These are phyloP conservation scores for Drosophila cognata DNA, from an alignment of 2,888 invertebrate species.

Conservation along the genomic window DNA sequence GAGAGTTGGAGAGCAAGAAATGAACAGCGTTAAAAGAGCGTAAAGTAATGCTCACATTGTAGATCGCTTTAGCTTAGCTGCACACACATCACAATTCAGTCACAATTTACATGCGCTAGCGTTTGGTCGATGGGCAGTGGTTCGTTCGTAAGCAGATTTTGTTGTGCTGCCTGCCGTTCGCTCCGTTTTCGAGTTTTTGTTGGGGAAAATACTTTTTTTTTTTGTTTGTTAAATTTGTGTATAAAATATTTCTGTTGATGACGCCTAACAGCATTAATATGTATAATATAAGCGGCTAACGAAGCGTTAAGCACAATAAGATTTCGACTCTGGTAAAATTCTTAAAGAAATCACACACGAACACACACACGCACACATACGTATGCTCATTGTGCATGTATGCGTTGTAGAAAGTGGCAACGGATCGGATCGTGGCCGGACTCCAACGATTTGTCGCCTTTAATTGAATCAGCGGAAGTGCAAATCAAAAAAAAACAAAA, in stretches of 20 bases:
- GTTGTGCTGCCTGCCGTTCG: neutral
- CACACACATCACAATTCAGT: neutral
- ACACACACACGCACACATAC: neutral
- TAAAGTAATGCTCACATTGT: neutral
- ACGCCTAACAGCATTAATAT: constrained; percentile 56
- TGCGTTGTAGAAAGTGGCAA: constrained; percentile 4
- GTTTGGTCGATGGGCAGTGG: neutral
- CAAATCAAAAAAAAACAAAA: constrained; percentile 5
- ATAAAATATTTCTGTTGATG: constrained; percentile 60
- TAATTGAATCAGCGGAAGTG: constrained; percentile 29
- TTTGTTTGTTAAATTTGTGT: constrained; percentile 20
- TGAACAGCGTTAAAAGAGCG: neutral
- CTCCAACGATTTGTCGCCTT: constrained; percentile 9
- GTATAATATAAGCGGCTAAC: constrained; percentile 44
- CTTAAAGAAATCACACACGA: constrained; percentile 10
- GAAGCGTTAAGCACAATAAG: constrained; percentile 34
- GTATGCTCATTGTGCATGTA: constrained; percentile 4
- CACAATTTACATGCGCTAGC: neutral
- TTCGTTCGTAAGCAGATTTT: too few species aligned
- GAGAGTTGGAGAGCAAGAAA: neutral
- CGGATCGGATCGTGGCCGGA: constrained; percentile 11
- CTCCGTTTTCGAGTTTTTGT: constrained; percentile 10
- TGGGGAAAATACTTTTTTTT: neutral
- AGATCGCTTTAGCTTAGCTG: neutral
- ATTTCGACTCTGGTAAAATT: constrained; percentile 40